Evolutionary conservation across 2,113 vertebrate genomes (phyloP).

Genomic region (Nycticryphes semicollaris): DNA sequence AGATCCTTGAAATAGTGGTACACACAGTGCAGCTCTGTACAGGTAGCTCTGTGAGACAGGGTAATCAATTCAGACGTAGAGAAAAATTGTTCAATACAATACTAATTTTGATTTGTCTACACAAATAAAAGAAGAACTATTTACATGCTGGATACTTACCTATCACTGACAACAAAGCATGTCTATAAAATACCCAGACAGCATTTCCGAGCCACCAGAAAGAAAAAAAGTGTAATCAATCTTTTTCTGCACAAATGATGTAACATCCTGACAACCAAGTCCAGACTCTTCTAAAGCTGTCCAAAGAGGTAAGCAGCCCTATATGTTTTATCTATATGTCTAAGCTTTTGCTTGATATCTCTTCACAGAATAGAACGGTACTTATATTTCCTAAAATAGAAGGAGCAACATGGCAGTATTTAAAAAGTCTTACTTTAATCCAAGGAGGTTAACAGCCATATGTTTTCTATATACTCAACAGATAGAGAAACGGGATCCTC

Average conservation of each 20-base stretch:
- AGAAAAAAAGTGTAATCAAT: not conserved
- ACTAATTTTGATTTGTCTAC: not conserved
- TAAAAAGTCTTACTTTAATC: not conserved
- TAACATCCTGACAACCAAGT: not conserved
- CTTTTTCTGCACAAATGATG: not conserved
- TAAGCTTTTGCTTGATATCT: not conserved
- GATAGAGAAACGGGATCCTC: not conserved
- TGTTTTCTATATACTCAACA: not conserved
- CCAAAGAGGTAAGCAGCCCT: not conserved
- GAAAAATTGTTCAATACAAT: not conserved
- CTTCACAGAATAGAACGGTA: not conserved
- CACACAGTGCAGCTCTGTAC: not conserved
- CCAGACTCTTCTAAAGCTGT: not conserved
- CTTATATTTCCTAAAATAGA: not conserved
- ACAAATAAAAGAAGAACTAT: not conserved
- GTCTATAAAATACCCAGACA: not conserved
- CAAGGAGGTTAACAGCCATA: not conserved
- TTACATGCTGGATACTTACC: not conserved
- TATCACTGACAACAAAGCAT: not conserved
- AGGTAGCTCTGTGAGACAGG: not conserved
- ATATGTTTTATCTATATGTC: not conserved
- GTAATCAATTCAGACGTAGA: not conserved
- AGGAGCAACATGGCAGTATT: not conserved
- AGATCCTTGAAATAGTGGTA: not conserved
- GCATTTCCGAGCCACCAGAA: not conserved